Evolutionary conservation across 2,888 invertebrate species (phyloP).

Genomic region (Leptopilina drosophilae): DNA sequence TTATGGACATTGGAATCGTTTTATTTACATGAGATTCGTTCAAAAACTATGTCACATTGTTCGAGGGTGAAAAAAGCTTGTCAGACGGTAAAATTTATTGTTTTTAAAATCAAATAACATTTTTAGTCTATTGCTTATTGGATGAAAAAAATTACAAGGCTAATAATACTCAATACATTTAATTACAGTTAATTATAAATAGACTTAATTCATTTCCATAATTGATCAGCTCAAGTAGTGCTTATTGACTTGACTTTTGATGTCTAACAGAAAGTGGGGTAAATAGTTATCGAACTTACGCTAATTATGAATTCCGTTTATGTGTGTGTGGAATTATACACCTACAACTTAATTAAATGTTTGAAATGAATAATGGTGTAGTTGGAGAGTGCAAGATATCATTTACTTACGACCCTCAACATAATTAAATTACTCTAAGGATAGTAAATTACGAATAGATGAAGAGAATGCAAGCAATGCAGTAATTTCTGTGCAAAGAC

Average conservation of each 20-base stretch:
- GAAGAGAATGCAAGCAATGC: conserved; percentile 8
- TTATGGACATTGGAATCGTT: conserved; percentile 44
- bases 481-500: background rate
- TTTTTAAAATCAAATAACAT: too few relatives aligned
- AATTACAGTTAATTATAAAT: conserved; percentile 41
- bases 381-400: conserved; percentile 9
- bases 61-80: too few relatives aligned
- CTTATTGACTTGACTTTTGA: conserved; percentile 20
- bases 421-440: conserved; percentile 17
- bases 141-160: too few relatives aligned
- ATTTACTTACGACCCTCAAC: conserved; percentile 7
- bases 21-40: conserved; percentile 28
- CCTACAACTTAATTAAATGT: background rate
- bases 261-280: background rate
- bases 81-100: too few relatives aligned
- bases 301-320: conserved; percentile 8
- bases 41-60: too few relatives aligned
- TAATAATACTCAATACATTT: too few relatives aligned
- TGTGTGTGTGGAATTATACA: background rate
- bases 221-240: conserved; percentile 9
- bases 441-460: background rate
- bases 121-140: too few relatives aligned
- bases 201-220: conserved; percentile 4
- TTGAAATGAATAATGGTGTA: conserved; percentile 14
- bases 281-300: conserved; percentile 16